These are phyloP conservation scores for Poecile montanus DNA, from an alignment of 2,797 vertebrate species.

Conservation along the genomic window DNA sequence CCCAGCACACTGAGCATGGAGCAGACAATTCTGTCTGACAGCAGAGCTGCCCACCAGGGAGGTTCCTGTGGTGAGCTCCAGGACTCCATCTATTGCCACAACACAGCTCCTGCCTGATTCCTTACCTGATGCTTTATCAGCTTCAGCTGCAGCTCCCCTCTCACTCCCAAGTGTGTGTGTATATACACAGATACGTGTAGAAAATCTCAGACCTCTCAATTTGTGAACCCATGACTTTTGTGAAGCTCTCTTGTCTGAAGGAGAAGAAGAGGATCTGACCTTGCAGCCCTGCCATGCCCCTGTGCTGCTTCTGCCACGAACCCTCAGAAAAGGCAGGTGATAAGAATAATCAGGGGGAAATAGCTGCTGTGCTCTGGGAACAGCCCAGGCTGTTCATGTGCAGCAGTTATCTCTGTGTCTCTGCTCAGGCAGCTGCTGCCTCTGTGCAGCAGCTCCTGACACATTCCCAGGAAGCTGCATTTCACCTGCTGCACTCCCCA, in stretches of 20 bases:
- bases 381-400: background rate
- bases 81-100: background rate
- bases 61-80: background rate
- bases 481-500: background rate
- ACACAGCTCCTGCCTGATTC: background rate
- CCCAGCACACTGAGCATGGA: background rate
- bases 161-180: background rate
- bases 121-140: background rate
- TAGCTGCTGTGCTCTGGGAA: background rate
- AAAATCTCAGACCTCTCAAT: background rate
- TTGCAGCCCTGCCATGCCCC: background rate
- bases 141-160: background rate
- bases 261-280: background rate
- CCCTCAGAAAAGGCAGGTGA: background rate
- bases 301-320: background rate
- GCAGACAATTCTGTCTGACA: background rate
- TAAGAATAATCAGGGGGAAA: conserved; percentile 20
- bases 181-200: accelerated
- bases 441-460: background rate
- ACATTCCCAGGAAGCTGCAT: background rate
- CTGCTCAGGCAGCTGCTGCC: conserved; percentile 13
- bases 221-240: background rate
- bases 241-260: background rate
- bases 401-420: background rate
- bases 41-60: background rate